These are phyloP conservation scores for Heliconius erato DNA, from an alignment of 2,888 invertebrate genomes.

Conservation along the genomic window DNA sequence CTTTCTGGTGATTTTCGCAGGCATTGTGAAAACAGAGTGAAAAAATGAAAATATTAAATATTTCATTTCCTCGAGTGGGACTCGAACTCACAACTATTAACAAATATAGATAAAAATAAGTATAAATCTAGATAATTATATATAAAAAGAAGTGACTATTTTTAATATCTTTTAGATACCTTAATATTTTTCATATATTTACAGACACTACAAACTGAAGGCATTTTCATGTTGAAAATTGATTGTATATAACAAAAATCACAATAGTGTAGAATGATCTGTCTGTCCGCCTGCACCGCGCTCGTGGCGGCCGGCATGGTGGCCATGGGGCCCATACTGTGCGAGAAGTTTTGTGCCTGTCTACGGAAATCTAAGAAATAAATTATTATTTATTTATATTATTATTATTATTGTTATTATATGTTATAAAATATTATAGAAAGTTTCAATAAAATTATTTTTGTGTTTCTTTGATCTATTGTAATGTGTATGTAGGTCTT, in stretches of 20 bases:
- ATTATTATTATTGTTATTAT: background rate
- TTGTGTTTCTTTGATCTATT: background rate
- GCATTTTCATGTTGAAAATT: slow-evolving; percentile 18
- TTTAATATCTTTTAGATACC: no score
- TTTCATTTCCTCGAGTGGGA: no score
- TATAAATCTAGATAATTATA: no score
- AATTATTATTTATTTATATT: slow-evolving; percentile 5
- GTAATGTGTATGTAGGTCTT: slow-evolving; percentile 12
- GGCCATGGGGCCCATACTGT: slow-evolving; percentile 52
- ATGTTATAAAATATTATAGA: background rate
- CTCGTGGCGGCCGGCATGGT: slow-evolving; percentile 50
- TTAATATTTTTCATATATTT: slow-evolving; percentile 3
- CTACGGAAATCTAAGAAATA: slow-evolving; percentile 36
- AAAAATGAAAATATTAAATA: no score
- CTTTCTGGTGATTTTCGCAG: no score
- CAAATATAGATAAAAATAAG: no score
- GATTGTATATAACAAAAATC: background rate
- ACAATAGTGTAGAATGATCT: slow-evolving; percentile 45
- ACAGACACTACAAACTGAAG: slow-evolving; percentile 33
- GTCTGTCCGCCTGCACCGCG: slow-evolving; percentile 49
- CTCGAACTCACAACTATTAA: no score
- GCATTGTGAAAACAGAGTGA: no score
- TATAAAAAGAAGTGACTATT: no score
- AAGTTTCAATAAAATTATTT: background rate
- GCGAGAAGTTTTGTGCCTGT: slow-evolving; percentile 51